A percentile compares a stretch with the other conserved stretches of the same genome.
Conservation (phyloP, 2,797 vertebrate species). For the Sphenodon punctatus region DNA sequence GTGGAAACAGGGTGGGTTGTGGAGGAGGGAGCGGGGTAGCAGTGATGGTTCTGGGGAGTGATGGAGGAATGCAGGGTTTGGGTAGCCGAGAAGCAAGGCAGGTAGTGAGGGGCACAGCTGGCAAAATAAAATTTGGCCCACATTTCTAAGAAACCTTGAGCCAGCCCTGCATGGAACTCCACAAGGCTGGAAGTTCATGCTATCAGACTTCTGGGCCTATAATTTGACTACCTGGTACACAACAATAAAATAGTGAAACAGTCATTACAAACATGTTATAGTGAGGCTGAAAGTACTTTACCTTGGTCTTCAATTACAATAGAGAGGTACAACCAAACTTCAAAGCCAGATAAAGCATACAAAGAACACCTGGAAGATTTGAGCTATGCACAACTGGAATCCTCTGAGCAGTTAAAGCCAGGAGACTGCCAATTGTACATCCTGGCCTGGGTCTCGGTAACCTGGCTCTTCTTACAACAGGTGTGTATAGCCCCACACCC, state of each 20-base stretch:
- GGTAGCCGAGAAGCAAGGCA: too few species aligned
- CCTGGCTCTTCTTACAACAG: background rate
- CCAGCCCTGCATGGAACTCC: fast-evolving
- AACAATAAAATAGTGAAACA: background rate
- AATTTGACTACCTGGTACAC: background rate
- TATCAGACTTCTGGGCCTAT: background rate
- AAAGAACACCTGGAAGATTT: background rate
- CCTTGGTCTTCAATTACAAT: slow-evolving; percentile 40
- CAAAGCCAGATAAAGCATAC: background rate
- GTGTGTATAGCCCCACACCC: too few species aligned
- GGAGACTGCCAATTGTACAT: slow-evolving; percentile 1
- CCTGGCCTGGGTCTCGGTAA: slow-evolving; percentile 10
- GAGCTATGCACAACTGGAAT: background rate
- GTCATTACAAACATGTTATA: background rate
- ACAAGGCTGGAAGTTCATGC: background rate
- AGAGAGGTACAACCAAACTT: slow-evolving; percentile 22
- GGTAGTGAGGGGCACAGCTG: too few species aligned
- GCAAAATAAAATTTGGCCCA: too few species aligned
- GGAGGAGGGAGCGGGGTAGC: too few species aligned
- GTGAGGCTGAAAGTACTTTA: slow-evolving; percentile 28
- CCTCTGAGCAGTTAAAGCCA: slow-evolving; percentile 23
- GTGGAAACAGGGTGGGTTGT: too few species aligned
- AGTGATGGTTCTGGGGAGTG: too few species aligned
- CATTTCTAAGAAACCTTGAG: too few species aligned
- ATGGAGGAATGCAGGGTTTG: too few species aligned